A percentile compares a stretch with the other conserved stretches of the same genome.
Evolutionary conservation across 2,888 invertebrate genomes (phyloP).

Genomic region (Camponotus fellah): DNA sequence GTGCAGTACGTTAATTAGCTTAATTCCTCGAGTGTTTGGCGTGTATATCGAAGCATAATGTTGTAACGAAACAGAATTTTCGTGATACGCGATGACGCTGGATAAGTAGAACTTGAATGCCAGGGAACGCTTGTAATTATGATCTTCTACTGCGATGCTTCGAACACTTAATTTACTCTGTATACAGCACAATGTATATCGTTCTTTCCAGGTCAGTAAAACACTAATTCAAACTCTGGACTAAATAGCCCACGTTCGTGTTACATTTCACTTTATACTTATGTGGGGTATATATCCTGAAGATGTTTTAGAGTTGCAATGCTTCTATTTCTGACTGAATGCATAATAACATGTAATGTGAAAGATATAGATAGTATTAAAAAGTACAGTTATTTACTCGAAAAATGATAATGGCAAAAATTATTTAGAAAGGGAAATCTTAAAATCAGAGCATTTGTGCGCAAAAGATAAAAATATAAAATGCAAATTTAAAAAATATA

Average conservation of each 20-base stretch:
- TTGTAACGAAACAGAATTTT: not conserved
- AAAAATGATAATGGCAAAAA: not conserved
- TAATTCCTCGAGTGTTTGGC: not conserved
- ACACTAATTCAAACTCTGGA: constrained; percentile 2
- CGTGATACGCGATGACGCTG: not conserved
- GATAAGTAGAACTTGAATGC: not conserved
- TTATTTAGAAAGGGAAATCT: not conserved
- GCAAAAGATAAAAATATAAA: not conserved
- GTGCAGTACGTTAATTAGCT: constrained; percentile 8
- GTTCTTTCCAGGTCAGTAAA: constrained; percentile 21
- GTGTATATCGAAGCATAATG: not conserved
- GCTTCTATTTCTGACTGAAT: constrained; percentile 12
- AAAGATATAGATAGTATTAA: not conserved
- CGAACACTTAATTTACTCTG: constrained; percentile 7
- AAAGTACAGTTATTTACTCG: not conserved
- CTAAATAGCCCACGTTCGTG: not conserved
- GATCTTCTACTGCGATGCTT: constrained; percentile 19
- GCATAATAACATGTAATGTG: not conserved
- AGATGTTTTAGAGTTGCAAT: not conserved
- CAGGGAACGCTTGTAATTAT: constrained; percentile 9
- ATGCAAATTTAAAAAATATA: not conserved
- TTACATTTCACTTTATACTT: not conserved
- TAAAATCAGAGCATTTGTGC: not conserved
- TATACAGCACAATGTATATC: not conserved
- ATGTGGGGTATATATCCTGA: not conserved